Evolutionary conservation across 2,797 vertebrate species (phyloP).

Genomic region (Bryconaethiops microstoma): DNA sequence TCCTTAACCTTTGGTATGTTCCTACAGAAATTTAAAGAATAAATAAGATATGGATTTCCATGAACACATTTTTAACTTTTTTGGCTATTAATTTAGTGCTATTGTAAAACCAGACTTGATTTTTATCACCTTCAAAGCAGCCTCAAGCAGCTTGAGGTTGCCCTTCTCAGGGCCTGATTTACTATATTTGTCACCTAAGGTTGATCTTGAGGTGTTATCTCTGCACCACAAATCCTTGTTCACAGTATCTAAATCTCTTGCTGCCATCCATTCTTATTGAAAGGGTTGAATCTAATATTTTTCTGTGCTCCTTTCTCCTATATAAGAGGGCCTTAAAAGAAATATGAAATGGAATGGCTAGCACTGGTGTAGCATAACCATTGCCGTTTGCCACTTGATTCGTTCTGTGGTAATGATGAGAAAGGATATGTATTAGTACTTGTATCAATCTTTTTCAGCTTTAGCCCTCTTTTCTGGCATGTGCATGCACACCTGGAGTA

Average conservation of each 20-base stretch:
- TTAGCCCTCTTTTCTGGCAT: neutral
- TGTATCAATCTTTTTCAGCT: neutral
- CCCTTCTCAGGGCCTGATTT: neutral
- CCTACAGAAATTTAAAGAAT: neutral
- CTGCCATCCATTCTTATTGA: no score
- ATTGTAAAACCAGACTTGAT: neutral
- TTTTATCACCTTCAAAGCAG: no score
- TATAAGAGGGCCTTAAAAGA: neutral
- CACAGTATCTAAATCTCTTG: neutral
- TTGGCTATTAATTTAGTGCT: neutral
- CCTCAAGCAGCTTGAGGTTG: neutral
- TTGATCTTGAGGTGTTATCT: neutral
- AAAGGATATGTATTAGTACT: neutral
- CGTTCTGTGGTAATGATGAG: neutral
- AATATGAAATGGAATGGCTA: neutral
- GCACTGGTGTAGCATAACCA: neutral
- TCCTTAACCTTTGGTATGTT: neutral
- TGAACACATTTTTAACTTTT: no score
- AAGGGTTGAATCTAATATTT: neutral
- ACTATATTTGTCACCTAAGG: neutral
- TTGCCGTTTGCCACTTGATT: neutral
- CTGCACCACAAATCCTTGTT: neutral
- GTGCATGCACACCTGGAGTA: constrained; percentile 23
- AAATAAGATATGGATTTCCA: no score
- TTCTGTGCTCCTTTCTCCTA: neutral